These are phyloP conservation scores for Lagenorhynchus albirostris DNA, from an alignment of 2,113 vertebrate species.

Conservation along the genomic window DNA sequence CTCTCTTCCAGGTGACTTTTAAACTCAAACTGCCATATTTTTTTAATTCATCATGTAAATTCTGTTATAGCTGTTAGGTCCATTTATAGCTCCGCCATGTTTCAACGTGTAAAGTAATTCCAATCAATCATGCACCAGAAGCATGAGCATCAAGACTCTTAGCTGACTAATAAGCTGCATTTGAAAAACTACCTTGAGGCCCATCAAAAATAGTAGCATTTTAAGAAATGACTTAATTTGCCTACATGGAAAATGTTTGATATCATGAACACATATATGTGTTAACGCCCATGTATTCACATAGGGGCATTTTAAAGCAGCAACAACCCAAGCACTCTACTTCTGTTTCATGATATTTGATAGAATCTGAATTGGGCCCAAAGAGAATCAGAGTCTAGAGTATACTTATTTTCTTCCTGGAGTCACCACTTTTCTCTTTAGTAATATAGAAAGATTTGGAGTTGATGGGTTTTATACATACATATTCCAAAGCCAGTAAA, in stretches of 20 bases:
- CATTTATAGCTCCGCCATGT: not conserved
- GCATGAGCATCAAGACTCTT: not conserved
- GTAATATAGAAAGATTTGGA: slow-evolving; percentile 1
- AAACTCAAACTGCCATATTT: not conserved
- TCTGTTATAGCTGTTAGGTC: not conserved
- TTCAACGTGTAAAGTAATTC: slow-evolving; percentile 6
- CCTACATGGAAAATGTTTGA: not conserved
- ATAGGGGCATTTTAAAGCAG: not conserved
- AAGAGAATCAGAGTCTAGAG: slow-evolving; percentile 13
- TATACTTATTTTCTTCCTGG: not conserved
- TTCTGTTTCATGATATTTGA: slow-evolving; percentile 10
- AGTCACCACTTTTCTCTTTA: not conserved
- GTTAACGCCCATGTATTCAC: not conserved
- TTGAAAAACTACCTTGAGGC: slow-evolving; percentile 1
- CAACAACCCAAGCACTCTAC: not conserved
- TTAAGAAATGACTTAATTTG: slow-evolving; percentile 44
- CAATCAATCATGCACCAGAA: not conserved
- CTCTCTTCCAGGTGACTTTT: not conserved
- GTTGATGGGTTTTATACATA: not conserved
- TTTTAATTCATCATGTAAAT: not conserved
- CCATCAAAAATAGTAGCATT: not conserved
- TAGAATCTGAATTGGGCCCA: slow-evolving; percentile 43
- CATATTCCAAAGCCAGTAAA: not conserved
- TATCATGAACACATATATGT: not conserved
- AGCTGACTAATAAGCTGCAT: not conserved